Base-by-base conservation (phyloP, 2,113 vertebrate genomes). In the Osmerus eperlanus region DNA sequence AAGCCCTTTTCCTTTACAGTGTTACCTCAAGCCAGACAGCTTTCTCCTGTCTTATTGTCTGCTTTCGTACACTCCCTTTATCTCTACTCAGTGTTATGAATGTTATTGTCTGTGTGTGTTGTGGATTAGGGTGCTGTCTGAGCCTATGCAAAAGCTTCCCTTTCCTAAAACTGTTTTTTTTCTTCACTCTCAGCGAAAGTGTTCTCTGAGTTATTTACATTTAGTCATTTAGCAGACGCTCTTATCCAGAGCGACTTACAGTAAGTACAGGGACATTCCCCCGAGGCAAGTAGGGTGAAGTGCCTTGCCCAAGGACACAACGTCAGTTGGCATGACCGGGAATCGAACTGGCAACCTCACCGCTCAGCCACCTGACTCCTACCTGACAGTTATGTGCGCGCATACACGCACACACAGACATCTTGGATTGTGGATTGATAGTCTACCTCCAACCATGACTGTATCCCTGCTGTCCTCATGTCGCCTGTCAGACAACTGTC, bases 91-190 rank as follows among this genome's bases (percentile, higher is more conserved):
- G 54, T 18, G 54, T 56, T 56, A n/a, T n/a, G 15, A 18, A 7
- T 56, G 3, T n/a, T 4, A 3, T 15, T 56, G 54, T 56, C 4
- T 16, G 53, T 54, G 53, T 54, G 54, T 56, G 54, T 56, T 78
- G 76, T 73, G 67, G 85, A 87, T 85, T 78, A 84, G 83, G 77
- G 76, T 64, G 80, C 75, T 66, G 73, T 67, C 76, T 80, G 82
- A 81, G 74, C 74, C 64, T 78, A 77, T 80, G 76, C 79, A 74
- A 83, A 56, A 77, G 82, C 78, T 74, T 84, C 81, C 80, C 83
- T 87, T 88, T 87, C 74, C 21, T 18, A 9, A 54, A 47, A 54
- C 51, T 55, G 21, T 54, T 25, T 59, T 15, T 18, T 9, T 74
- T 83, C 75, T 82, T 77, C 68, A 74, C 68, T 80, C 29, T 0